Conservation (phyloP, 2,888 invertebrate species). For the Hemaris fuciformis region DNA sequence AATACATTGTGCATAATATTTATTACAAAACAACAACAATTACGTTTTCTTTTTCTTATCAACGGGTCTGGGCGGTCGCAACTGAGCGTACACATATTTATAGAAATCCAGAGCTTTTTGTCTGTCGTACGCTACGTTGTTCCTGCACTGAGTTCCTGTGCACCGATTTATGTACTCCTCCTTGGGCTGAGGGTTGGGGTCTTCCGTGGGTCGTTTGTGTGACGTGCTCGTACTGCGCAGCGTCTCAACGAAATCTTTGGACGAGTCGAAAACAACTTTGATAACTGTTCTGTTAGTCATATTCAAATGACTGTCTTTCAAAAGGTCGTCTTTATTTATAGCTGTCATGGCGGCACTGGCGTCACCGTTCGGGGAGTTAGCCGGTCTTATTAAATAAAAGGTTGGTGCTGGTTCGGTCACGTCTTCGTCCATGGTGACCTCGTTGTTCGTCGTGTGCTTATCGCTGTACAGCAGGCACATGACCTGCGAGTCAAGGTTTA, state of each 20-base stretch:
- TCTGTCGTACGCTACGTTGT: slow-evolving; percentile 61
- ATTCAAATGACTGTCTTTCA: slow-evolving; percentile 61
- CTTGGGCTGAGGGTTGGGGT: slow-evolving; percentile 39
- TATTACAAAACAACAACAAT: slow-evolving; percentile 33
- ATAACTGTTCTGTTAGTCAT: slow-evolving; percentile 70
- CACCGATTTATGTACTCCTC: slow-evolving; percentile 61
- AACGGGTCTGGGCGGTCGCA: slow-evolving; percentile 57
- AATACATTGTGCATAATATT: slow-evolving; percentile 24
- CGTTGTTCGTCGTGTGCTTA: slow-evolving; percentile 51
- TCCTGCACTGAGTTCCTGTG: slow-evolving; percentile 59
- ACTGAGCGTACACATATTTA: slow-evolving; percentile 74
- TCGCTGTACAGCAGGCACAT: slow-evolving; percentile 73
- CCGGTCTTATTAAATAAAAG: slow-evolving; percentile 71
- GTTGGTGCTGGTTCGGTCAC: slow-evolving; percentile 70
- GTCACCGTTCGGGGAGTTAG: slow-evolving; percentile 56
- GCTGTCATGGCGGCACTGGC: slow-evolving; percentile 66
- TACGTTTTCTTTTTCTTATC: slow-evolving; percentile 52
- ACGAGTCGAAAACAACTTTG: slow-evolving; percentile 71
- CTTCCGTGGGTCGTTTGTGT: slow-evolving; percentile 41
- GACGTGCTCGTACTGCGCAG: slow-evolving; percentile 60
- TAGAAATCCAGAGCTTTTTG: slow-evolving; percentile 77
- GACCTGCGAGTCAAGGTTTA: slow-evolving; percentile 65
- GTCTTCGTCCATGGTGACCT: slow-evolving; percentile 58
- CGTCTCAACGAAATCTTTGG: slow-evolving; percentile 71
- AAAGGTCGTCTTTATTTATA: slow-evolving; percentile 62